phyloP scores from a whole-genome alignment of 2,888 invertebrate species.

The Brenthis daphne region DNA sequence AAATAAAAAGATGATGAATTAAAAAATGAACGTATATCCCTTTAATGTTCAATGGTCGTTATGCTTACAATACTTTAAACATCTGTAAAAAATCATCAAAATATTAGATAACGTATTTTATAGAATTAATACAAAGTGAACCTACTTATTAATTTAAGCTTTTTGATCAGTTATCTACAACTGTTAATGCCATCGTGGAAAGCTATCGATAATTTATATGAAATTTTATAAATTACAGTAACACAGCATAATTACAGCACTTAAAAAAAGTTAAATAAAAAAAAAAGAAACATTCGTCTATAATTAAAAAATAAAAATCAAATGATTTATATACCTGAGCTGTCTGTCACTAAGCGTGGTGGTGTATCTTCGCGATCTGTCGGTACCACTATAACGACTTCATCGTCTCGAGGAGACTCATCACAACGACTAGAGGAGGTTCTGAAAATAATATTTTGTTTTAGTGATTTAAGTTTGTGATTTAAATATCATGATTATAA shows the following conservation, averaged over 20 bases:
- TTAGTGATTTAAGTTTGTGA: too few species aligned
- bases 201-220: constrained; percentile 10
- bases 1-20: neutral
- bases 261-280: neutral
- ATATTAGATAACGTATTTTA: neutral
- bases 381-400: constrained; percentile 75
- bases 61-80: neutral
- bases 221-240: constrained; percentile 1
- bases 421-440: constrained; percentile 69
- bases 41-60: neutral
- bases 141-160: neutral
- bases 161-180: neutral
- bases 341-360: constrained; percentile 83
- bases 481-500: too few species aligned
- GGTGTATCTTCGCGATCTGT: constrained; percentile 77
- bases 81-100: neutral
- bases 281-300: too few species aligned
- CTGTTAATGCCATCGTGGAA: neutral
- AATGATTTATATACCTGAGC: constrained; percentile 77
- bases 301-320: constrained; percentile 14
- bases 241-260: constrained; percentile 3
- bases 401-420: constrained; percentile 72
- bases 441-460: constrained; percentile 45
- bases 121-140: too few species aligned
- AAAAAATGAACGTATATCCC: neutral